These are phyloP conservation scores for Mesoclemmys tuberculata DNA, from an alignment of 2,113 vertebrate species.

Conservation along the genomic window DNA sequence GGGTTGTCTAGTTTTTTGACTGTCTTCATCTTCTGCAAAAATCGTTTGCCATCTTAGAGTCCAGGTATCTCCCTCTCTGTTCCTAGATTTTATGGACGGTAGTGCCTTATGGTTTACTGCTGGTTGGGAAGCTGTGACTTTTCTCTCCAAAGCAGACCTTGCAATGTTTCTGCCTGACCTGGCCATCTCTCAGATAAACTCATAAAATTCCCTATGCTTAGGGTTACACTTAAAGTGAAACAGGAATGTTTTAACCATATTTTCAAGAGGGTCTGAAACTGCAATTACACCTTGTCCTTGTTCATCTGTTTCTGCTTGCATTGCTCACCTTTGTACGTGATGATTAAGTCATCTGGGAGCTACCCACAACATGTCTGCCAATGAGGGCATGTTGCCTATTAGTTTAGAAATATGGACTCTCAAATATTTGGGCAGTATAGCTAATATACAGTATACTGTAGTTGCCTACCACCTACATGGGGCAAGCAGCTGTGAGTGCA, in stretches of 20 bases:
- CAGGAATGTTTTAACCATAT: background rate
- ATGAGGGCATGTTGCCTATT: background rate
- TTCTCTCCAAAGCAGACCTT: background rate
- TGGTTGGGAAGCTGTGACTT: background rate
- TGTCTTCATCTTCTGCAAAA: background rate
- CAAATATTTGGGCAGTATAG: background rate
- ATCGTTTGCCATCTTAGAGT: background rate
- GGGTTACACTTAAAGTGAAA: background rate
- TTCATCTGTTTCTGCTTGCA: background rate
- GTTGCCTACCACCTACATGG: background rate
- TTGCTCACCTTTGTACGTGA: background rate
- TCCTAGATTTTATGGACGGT: background rate
- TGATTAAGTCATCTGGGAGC: background rate
- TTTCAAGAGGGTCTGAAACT: background rate
- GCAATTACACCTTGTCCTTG: background rate
- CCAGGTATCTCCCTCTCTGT: background rate
- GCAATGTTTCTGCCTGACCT: background rate
- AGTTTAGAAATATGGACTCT: background rate
- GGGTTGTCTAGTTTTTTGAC: background rate
- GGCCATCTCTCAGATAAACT: background rate
- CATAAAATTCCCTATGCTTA: background rate
- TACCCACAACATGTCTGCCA: background rate
- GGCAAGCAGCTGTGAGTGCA: background rate
- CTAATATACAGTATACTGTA: background rate
- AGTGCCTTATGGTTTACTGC: background rate